Evolutionary conservation across 2,888 invertebrate species (phyloP).

Genomic region (Tiliacea citrago): DNA sequence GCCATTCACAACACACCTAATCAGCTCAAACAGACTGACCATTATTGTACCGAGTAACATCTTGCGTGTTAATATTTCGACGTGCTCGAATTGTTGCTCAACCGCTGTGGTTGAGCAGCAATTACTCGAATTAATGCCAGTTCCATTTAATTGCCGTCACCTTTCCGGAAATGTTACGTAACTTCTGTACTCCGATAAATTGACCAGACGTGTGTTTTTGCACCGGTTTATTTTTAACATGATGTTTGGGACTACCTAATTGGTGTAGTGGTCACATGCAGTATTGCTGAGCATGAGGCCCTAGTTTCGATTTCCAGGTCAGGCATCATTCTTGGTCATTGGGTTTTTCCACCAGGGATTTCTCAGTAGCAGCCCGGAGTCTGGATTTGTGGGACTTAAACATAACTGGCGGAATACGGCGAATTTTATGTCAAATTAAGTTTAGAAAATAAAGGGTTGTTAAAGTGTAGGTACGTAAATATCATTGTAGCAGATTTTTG

Average conservation of each 20-base stretch:
- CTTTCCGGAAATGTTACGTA: constrained; percentile 47
- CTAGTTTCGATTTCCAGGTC: not conserved
- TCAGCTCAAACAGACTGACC: constrained; percentile 21
- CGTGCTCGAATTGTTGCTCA: not conserved
- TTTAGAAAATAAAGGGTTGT: not conserved
- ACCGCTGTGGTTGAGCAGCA: constrained; percentile 47
- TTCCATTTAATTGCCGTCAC: constrained; percentile 58
- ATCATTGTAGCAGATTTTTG: not conserved
- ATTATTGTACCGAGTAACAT: constrained; percentile 19
- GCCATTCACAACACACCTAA: constrained; percentile 5
- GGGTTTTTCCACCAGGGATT: not conserved
- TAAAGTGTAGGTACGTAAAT: not conserved
- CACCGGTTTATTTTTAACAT: constrained; percentile 1
- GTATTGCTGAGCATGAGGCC: not conserved
- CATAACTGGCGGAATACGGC: not conserved
- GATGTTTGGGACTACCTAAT: not conserved
- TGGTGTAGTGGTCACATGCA: not conserved
- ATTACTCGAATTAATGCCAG: constrained; percentile 56
- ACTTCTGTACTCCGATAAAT: constrained; percentile 37
- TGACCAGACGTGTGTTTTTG: constrained; percentile 46
- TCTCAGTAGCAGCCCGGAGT: not conserved
- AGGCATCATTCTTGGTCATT: not conserved
- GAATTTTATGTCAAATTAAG: not conserved
- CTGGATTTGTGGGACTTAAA: not conserved
- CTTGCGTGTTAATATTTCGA: constrained; percentile 53